phyloP scores from a whole-genome alignment of 2,113 vertebrate species.

The Grammomys dolichurus region DNA sequence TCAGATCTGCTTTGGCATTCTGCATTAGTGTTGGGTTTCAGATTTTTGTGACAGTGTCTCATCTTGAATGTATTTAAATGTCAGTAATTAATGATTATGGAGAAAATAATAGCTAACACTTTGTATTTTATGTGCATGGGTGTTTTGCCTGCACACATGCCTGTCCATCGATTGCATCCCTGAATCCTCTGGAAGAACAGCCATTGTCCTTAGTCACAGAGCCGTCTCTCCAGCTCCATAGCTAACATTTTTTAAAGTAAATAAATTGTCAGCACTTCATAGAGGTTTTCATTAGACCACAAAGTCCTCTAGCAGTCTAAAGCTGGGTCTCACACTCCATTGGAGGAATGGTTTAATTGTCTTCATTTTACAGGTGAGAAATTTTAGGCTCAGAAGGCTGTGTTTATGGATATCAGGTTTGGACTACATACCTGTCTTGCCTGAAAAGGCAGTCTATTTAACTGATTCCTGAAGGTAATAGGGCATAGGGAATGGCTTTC shows the following conservation, averaged over 20 bases:
- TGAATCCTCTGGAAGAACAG: neutral
- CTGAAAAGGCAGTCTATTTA: neutral
- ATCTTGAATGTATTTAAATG: constrained; percentile 56
- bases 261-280: neutral
- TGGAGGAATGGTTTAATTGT: neutral
- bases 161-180: neutral
- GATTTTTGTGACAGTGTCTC: neutral
- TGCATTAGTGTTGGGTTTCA: neutral
- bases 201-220: neutral
- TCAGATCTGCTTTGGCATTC: neutral
- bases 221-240: neutral
- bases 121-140: neutral
- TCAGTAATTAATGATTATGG: neutral
- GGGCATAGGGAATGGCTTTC: constrained; percentile 3
- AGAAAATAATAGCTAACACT: neutral
- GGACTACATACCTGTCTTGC: neutral
- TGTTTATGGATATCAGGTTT: neutral
- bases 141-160: neutral
- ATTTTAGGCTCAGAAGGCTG: neutral
- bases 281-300: neutral
- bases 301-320: neutral
- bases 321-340: neutral
- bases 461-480: neutral
- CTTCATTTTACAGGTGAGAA: neutral
- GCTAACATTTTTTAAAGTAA: neutral